These are phyloP conservation scores for Ormyrus nitidulus DNA, from an alignment of 2,888 invertebrate species.

Conservation along the genomic window DNA sequence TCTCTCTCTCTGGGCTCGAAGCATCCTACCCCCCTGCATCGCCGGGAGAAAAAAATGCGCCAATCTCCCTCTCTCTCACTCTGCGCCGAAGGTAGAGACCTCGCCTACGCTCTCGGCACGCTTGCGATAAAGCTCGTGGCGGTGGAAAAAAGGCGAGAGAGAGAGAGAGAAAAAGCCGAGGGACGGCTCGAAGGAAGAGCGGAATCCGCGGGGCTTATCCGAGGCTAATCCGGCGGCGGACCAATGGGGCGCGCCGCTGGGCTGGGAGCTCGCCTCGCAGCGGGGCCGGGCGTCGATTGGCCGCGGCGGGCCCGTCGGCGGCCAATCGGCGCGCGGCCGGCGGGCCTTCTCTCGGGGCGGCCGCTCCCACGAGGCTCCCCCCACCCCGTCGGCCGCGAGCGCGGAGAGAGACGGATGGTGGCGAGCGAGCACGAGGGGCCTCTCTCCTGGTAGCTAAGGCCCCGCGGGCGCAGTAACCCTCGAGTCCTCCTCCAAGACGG, in stretches of 20 bases:
- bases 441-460: slow-evolving; percentile 73
- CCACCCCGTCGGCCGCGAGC: slow-evolving; percentile 37
- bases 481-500: slow-evolving; percentile 75
- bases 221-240: slow-evolving; percentile 45
- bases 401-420: slow-evolving; percentile 15
- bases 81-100: slow-evolving; percentile 42
- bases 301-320: slow-evolving; percentile 17
- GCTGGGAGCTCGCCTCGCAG: slow-evolving; percentile 6
- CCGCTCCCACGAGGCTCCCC: slow-evolving; percentile 60
- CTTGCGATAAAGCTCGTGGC: slow-evolving; percentile 36
- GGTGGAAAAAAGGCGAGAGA: slow-evolving; percentile 1
- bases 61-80: slow-evolving; percentile 4
- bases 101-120: slow-evolving; percentile 62
- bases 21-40: not conserved
- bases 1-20: not conserved
- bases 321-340: slow-evolving; percentile 57
- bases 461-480: slow-evolving; percentile 76
- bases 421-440: slow-evolving; percentile 57
- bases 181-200: not conserved
- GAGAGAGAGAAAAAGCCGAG: not conserved
- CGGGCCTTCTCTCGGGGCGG: slow-evolving; percentile 60
- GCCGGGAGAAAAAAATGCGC: slow-evolving; percentile 41
- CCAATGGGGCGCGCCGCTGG: slow-evolving; percentile 62
- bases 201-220: slow-evolving; percentile 52
- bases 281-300: slow-evolving; percentile 56